Evolutionary conservation across 2,888 invertebrate genomes (phyloP).

Genomic region (Tubiluchus corallicola): DNA sequence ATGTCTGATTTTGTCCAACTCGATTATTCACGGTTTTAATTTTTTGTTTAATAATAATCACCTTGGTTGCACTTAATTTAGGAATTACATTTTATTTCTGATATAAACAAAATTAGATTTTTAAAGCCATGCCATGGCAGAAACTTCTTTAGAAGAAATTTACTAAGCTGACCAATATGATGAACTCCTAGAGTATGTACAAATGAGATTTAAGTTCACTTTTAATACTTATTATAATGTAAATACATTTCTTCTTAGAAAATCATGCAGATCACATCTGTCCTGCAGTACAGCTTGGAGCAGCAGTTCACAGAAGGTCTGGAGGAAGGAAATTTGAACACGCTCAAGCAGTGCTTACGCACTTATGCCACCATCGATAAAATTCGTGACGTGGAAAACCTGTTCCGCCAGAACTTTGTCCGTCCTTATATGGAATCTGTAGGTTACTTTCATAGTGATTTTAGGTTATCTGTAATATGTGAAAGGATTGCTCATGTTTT

Average conservation of each 20-base stretch:
- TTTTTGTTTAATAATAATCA: too few relatives aligned
- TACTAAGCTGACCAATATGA: background rate
- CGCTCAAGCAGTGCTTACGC: constrained; percentile 31
- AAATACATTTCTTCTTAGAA: background rate
- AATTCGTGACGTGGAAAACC: constrained; percentile 46
- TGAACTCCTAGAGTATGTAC: background rate
- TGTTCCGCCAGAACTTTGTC: constrained; percentile 47
- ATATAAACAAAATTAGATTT: too few relatives aligned
- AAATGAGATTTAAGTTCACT: background rate
- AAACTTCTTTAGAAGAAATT: constrained; percentile 2
- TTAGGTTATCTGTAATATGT: too few relatives aligned
- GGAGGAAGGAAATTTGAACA: constrained; percentile 20
- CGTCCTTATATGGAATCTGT: constrained; percentile 45
- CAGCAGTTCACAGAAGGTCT: constrained; percentile 27
- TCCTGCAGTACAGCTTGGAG: constrained; percentile 28
- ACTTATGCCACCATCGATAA: constrained; percentile 46
- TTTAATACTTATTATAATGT: background rate
- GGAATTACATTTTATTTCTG: too few relatives aligned
- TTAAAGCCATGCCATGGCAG: constrained; percentile 16
- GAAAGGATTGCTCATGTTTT: too few relatives aligned
- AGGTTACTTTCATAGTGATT: too few relatives aligned
- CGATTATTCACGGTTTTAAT: too few relatives aligned
- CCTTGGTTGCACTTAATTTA: too few relatives aligned
- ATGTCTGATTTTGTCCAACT: too few relatives aligned
- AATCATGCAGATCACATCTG: constrained; percentile 22